A percentile compares a stretch with the other conserved stretches of the same genome.
These are phyloP conservation scores for Fistularia commersonii DNA, from an alignment of 2,797 vertebrate species.

Conservation along the genomic window DNA sequence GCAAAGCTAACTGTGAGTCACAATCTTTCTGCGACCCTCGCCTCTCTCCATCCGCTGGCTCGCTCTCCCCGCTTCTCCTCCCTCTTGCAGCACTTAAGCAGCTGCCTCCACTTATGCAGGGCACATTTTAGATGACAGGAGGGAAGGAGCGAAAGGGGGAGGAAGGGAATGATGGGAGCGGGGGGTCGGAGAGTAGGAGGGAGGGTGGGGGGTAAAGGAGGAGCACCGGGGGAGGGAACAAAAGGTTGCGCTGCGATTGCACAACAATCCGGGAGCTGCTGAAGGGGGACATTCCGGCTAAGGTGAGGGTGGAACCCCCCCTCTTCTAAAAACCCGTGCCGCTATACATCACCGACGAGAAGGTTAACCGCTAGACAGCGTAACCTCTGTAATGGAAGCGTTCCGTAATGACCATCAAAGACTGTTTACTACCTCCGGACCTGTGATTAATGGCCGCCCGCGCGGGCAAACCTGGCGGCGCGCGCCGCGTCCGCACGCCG, in stretches of 20 bases:
- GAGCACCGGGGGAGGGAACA: conserved; percentile 59
- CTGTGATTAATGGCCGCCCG: conserved; percentile 63
- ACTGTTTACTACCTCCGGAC: conserved; percentile 61
- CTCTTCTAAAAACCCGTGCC: conserved; percentile 34
- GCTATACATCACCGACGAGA: conserved; percentile 66
- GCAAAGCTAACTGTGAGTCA: conserved; percentile 78
- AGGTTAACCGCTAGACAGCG: conserved; percentile 70
- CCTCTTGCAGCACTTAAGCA: conserved; percentile 74
- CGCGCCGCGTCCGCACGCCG: conserved; percentile 15
- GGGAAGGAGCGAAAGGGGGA: conserved; percentile 42
- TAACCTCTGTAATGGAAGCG: conserved; percentile 71
- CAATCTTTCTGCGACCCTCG: conserved; percentile 53
- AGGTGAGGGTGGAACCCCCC: conserved; percentile 47
- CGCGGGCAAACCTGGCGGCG: conserved; percentile 27
- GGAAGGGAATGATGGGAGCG: conserved; percentile 30
- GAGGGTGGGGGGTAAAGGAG: conserved; percentile 16
- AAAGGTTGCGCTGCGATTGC: conserved; percentile 77
- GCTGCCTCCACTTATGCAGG: conserved; percentile 81
- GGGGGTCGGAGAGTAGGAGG: conserved; percentile 4
- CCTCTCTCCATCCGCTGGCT: conserved; percentile 60
- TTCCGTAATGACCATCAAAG: conserved; percentile 74
- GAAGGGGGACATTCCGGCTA: conserved; percentile 61
- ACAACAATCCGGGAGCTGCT: conserved; percentile 64
- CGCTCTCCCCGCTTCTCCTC: conserved; percentile 57
- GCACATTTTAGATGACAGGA: conserved; percentile 72